A percentile compares a stretch with the other conserved stretches of the same genome.
Evolutionary conservation across 2,888 invertebrate species (phyloP).

Genomic region (Eremobia ochroleuca): DNA sequence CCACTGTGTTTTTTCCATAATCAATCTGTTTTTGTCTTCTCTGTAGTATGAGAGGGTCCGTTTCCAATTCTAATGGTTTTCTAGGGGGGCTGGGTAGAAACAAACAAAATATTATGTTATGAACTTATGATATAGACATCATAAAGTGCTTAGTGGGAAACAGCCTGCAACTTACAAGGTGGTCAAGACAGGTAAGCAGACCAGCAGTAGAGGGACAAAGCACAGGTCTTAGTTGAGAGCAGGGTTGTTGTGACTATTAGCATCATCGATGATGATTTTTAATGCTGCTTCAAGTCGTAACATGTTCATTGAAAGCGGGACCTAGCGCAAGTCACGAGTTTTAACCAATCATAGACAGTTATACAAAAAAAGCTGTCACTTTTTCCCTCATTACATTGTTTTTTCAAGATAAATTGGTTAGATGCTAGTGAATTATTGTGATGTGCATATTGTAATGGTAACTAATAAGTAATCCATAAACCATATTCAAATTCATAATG

Average conservation of each 20-base stretch:
- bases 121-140: not conserved
- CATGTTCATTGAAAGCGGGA: not conserved
- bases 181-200: not conserved
- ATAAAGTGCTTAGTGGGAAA: not conserved
- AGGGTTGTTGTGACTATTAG: not conserved
- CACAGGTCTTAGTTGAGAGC: not conserved
- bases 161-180: not conserved
- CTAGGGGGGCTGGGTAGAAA: slow-evolving; percentile 71
- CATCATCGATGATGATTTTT: too few relatives aligned
- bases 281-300: not conserved
- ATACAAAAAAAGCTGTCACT: too few relatives aligned
- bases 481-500: too few relatives aligned
- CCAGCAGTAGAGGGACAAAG: not conserved
- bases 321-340: not conserved
- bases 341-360: too few relatives aligned
- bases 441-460: too few relatives aligned
- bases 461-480: too few relatives aligned
- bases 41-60: slow-evolving; percentile 93
- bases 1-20: slow-evolving; percentile 98
- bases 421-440: too few relatives aligned
- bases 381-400: too few relatives aligned
- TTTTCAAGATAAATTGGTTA: too few relatives aligned
- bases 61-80: slow-evolving; percentile 91
- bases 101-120: slow-evolving; percentile 15
- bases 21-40: slow-evolving; percentile 98